phyloP scores from a whole-genome alignment of 2,888 invertebrate species.

The Ametastegia equiseti region DNA sequence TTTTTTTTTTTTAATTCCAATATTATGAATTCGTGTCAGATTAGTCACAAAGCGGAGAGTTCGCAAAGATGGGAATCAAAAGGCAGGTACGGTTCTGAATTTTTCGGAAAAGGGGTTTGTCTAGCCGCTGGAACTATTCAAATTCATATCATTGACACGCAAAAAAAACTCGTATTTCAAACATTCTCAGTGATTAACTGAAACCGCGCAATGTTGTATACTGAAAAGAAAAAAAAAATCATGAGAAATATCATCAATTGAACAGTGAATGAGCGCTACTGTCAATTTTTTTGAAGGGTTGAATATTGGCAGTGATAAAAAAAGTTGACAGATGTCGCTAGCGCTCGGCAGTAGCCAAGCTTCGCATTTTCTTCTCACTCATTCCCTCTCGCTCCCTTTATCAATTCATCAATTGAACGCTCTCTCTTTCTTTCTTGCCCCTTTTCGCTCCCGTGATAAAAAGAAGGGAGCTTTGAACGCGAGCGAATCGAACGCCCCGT shows the following conservation, averaged over 20 bases:
- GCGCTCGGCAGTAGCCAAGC: neutral
- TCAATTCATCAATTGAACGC: too few species aligned
- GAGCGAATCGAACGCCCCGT: neutral
- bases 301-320: neutral
- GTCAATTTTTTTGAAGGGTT: neutral
- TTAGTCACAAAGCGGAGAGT: too few species aligned
- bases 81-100: too few species aligned
- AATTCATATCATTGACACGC: too few species aligned
- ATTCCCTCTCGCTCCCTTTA: neutral
- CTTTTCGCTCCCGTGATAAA: neutral
- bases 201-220: neutral
- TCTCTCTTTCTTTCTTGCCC: neutral
- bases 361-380: neutral
- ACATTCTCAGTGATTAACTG: too few species aligned
- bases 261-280: neutral
- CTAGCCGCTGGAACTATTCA: too few species aligned
- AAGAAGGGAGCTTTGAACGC: neutral
- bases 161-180: too few species aligned
- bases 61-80: too few species aligned
- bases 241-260: neutral
- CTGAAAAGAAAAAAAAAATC: neutral
- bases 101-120: too few species aligned
- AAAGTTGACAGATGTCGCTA: constrained; percentile 24
- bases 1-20: too few species aligned
- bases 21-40: too few species aligned